These are phyloP conservation scores for Hydrotaea cyrtoneurina DNA, from an alignment of 2,888 invertebrate species.

Conservation along the genomic window DNA sequence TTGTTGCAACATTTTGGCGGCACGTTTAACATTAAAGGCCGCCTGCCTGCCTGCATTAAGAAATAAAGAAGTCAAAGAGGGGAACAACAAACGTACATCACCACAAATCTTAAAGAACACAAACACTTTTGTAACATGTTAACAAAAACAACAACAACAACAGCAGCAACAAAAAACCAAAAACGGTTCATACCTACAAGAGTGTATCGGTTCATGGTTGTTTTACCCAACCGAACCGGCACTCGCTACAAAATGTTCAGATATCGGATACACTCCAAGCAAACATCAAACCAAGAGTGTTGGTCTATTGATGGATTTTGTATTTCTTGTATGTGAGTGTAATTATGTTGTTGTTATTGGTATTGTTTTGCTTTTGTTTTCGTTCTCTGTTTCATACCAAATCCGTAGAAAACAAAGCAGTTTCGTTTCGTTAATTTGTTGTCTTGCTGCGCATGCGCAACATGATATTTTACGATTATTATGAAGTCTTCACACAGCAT, in stretches of 20 bases:
- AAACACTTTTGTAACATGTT: slow-evolving; percentile 18
- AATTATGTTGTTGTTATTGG: too few species aligned
- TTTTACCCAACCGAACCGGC: neutral
- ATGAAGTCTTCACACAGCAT: neutral
- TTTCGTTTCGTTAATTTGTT: slow-evolving; percentile 15
- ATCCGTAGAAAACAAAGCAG: neutral
- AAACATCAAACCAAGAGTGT: neutral
- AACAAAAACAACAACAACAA: neutral
- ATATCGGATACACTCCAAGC: too few species aligned
- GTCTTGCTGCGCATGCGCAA: slow-evolving; percentile 29
- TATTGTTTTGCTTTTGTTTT: neutral
- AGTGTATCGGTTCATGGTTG: neutral
- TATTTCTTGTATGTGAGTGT: neutral
- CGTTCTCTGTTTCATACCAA: neutral
- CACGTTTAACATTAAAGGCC: slow-evolving; percentile 38
- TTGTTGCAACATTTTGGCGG: slow-evolving; percentile 44
- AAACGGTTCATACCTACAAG: neutral
- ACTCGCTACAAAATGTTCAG: neutral
- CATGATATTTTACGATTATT: slow-evolving; percentile 20
- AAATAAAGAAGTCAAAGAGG: slow-evolving; percentile 26
- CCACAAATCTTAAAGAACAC: slow-evolving; percentile 25
- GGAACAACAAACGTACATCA: neutral
- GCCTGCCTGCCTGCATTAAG: slow-evolving; percentile 28
- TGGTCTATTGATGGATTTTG: slow-evolving; percentile 7
- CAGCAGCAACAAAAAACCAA: neutral